Conservation (phyloP, 2,888 invertebrate genomes). For the Eupeodes latifasciatus region DNA sequence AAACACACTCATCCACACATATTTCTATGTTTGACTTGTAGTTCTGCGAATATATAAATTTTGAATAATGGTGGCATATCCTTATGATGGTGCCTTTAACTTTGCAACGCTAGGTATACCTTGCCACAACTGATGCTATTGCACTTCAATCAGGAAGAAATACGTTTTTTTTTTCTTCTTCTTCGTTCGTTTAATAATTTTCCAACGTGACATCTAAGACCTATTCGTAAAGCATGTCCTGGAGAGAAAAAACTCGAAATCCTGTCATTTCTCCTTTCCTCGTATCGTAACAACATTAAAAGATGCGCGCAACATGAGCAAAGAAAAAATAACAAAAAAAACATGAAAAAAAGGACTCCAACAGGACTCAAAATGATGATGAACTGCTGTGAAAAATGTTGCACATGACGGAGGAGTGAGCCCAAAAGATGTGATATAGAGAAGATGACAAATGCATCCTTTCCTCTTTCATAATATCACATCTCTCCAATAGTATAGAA, state of each 20-base stretch:
- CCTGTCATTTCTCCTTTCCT: constrained; percentile 15
- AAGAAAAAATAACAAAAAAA: neutral
- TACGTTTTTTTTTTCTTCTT: constrained; percentile 2
- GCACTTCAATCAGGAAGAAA: constrained; percentile 66
- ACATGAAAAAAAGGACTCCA: neutral
- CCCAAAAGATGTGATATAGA: constrained; percentile 46
- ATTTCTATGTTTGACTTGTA: neutral
- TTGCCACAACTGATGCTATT: constrained; percentile 45
- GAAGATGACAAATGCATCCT: constrained; percentile 65
- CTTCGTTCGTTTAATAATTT: constrained; percentile 14
- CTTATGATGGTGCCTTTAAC: constrained; percentile 16
- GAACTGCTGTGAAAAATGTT: constrained; percentile 66
- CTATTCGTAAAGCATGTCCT: constrained; percentile 42
- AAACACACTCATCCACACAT: neutral
- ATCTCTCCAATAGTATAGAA: neutral
- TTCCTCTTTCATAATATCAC: neutral
- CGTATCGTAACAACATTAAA: constrained; percentile 29
- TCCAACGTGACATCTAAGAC: constrained; percentile 61
- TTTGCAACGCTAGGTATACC: neutral
- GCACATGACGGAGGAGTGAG: constrained; percentile 35
- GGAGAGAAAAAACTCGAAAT: neutral
- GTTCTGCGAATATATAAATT: constrained; percentile 70
- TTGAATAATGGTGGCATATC: constrained; percentile 56
- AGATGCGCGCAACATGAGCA: constrained; percentile 2
- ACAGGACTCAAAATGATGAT: constrained; percentile 67